These are phyloP conservation scores for Zaprionus obscuricornis DNA, from an alignment of 2,888 invertebrate genomes.

Conservation along the genomic window DNA sequence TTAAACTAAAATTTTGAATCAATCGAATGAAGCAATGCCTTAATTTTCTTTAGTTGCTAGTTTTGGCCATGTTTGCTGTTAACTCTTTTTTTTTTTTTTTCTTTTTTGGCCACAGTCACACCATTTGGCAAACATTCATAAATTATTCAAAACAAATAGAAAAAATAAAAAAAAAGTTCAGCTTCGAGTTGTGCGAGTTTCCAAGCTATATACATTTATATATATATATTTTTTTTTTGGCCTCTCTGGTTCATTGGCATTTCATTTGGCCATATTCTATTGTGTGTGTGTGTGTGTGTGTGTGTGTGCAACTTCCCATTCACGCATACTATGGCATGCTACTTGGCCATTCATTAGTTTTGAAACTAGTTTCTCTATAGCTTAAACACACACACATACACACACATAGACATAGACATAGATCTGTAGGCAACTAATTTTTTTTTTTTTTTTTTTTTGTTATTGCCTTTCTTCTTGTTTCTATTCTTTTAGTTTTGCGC, in stretches of 20 bases:
- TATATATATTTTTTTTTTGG: conserved; percentile 56
- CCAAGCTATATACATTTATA: not conserved
- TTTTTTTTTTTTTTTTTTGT: conserved; percentile 9
- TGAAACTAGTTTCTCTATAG: conserved; percentile 63
- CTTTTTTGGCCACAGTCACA: conserved; percentile 33
- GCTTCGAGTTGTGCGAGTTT: conserved; percentile 15
- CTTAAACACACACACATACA: no score
- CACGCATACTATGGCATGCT: conserved; percentile 52
- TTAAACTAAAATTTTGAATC: no score
- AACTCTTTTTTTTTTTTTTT: not conserved
- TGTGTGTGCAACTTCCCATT: conserved; percentile 58
- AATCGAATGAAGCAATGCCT: no score
- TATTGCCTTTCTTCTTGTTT: conserved; percentile 7
- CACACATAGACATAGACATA: conserved; percentile 7
- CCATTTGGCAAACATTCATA: conserved; percentile 68
- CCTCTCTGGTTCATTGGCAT: conserved; percentile 75
- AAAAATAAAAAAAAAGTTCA: conserved; percentile 51
- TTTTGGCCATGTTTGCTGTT: not conserved
- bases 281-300: conserved; percentile 9
- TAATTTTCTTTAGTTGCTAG: no score
- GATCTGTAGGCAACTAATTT: not conserved
- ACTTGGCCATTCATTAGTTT: conserved; percentile 63
- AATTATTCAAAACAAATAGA: conserved; percentile 63
- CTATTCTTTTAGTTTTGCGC: not conserved
- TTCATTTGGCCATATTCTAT: conserved; percentile 51